Base-by-base conservation (phyloP, 2,888 invertebrate species). In the Luperina testacea region DNA sequence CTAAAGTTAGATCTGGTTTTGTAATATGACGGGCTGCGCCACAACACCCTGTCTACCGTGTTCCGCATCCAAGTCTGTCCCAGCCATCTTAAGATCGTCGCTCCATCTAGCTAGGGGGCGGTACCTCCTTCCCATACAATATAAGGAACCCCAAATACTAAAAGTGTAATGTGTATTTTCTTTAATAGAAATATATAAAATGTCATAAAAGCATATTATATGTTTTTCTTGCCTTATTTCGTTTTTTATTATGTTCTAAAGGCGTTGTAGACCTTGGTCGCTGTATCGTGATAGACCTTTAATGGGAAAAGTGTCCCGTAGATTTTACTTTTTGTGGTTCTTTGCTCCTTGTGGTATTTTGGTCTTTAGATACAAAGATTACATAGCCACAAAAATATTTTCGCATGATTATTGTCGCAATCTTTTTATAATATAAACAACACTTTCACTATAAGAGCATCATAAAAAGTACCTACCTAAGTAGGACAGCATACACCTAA, bases 181-280 rank as follows among this genome's bases (percentile, higher is more conserved):
- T 85, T 85, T 88, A 88, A 90, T 91, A 89, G 88, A 90, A 90
- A 92, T 90, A 90, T 90, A 91, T 91, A 90, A 90, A 89, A 90
- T 77, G 85, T 73, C 89, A 87, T 92, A 92, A 92, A 91, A 88
- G 78, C 77, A 84, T 88, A 86, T 90, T 90, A 91, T 79, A 82
- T 80, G 86, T 81, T 71, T 72, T 73, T 75, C 77, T 73, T 77
- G 72, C 75, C 73, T 84, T 84, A 86, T 83, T 83, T 85, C 81
- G 76, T 87, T 85, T 88, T 91, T 88, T 88, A 89, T 77, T 82
- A 80, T 82, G 77, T 87, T 85, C 65, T 75, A 63, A 85, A 87
- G 83, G 68, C 77, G 38, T 20, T 59, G 63, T 70, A 38, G 71
- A 65, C 74, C 77, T 85, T 83, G 64, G 38, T 65, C 51, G 64